Base-by-base conservation (phyloP, 1,140 invertebrate species). In the Heliconius hewitsoni region DNA sequence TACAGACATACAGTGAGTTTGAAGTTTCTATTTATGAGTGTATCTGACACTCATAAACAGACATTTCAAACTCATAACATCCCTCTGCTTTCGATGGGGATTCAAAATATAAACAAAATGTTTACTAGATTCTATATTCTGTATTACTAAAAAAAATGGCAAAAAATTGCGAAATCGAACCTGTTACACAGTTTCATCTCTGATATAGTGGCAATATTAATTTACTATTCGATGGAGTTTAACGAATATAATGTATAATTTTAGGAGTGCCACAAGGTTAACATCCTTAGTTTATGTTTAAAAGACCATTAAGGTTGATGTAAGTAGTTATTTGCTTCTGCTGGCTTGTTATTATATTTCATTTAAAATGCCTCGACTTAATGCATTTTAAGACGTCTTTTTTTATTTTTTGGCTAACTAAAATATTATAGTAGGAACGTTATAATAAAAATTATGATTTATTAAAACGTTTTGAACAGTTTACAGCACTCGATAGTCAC, bases 221-320 rank as follows among this genome's bases (percentile, higher is more conserved):
- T 66, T 66, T 13, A 66, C 60, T 66, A 66, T 66, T 27, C 27
- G 11, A 16, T 30, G 60, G 11, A 66, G 11, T 66, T 66, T 66
- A 66, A 66, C 27, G 19, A 66, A 66, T 27, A 66, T 66, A 66
- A 27, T 66, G 23, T 66, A 1, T 66, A 30, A 66, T 30, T 30
- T 66, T 66, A 66, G 23, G 60, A 66, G 60, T 66, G 60, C 60
- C 60, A 66, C 60, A 66, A 66, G 27, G 60, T 66, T 66, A 66
- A 66, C 60, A 66, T 66, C 60, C n/a, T 30, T 23, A 66, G 60
- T 30, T 66, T 27, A 66, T 66, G 9, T 30, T 66, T 66, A 66
- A 66, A 66, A 66, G 11, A 30, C 60, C 60, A 66, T 66, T 66
- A 66, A 66, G 60, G 23, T 66, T 66, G 60, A 13, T 66, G 60